Percentiles rank a stretch among this genome's conserved stretches.
Conservation (phyloP, 2,797 vertebrate species). For the Novumbra hubbsi region DNA sequence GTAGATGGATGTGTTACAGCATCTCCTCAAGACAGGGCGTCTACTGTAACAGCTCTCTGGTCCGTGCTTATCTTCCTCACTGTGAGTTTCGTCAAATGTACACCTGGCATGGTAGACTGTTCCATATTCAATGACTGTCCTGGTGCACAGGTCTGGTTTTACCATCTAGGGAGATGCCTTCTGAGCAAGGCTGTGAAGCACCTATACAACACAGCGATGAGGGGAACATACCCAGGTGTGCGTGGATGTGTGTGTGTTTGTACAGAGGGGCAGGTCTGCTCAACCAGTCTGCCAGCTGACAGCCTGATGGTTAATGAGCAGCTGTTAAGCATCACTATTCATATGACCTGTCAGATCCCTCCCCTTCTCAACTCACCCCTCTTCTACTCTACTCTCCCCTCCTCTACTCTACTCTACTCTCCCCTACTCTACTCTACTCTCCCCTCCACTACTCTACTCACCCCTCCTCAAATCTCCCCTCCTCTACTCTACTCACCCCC, state of each 20-base stretch:
- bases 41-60: background rate
- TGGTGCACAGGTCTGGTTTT: slow-evolving; percentile 41
- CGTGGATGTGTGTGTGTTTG: slow-evolving; percentile 21
- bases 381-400: background rate
- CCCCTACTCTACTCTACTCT: background rate
- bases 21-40: background rate
- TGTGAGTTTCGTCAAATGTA: slow-evolving; percentile 51
- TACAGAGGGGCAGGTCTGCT: slow-evolving; percentile 51
- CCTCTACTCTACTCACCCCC: no score
- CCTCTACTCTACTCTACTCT: background rate
- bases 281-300: slow-evolving; percentile 65
- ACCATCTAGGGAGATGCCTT: slow-evolving; percentile 42
- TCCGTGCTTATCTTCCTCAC: slow-evolving; percentile 37
- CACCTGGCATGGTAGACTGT: slow-evolving; percentile 45
- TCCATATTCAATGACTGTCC: slow-evolving; percentile 55
- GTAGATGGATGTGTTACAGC: background rate
- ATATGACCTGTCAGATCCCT: slow-evolving; percentile 65
- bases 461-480: background rate
- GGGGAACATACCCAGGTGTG: slow-evolving; percentile 47
- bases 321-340: slow-evolving; percentile 77
- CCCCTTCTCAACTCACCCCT: background rate
- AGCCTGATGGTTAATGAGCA: slow-evolving; percentile 78
- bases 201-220: slow-evolving; percentile 58
- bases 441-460: background rate
- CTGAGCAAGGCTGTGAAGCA: slow-evolving; percentile 40